Evolutionary conservation across 2,888 invertebrate species (phyloP), one percentile per base, ranked within the genome.

Genomic region (Dicyrtomina minuta): DNA sequence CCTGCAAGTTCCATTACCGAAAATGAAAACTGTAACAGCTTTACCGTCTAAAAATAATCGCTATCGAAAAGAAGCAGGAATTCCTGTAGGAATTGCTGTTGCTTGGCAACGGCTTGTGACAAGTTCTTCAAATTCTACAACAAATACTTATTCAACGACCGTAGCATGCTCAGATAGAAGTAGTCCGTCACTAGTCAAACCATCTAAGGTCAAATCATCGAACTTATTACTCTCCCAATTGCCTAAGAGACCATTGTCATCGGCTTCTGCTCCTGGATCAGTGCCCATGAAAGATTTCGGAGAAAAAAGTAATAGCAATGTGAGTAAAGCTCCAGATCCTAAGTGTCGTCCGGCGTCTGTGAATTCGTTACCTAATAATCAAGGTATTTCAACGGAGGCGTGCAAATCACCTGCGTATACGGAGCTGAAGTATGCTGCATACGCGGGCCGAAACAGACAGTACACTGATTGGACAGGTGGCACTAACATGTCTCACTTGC

Each of bases 31-130:
- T 56, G 24, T 56, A 22, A 53, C 33, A 13, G 39, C 43, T 15
- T 65, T 56, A 26, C 55, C 24, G 43, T 26, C 43, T 12, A 65
- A 65, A 41, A 65, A 53, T 43, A 55, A 55, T 65, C 33, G 65
- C 24, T 33, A 44, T 56, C 53, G 65, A 3, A 65, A 65, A 41
- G 65, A 65, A 43, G 39, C 65, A 20, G 56, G 33, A 43, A 77
- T 76, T 39, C 78, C 78, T 12, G 74, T 78, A 10, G 78, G 78
- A 8, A 78, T 77, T 68, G 78, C 77, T 17, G 78, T 77, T 15
- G 76, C 75, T 41, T 77, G 76, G 75, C 76, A 77, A 62, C 49
- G 78, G 20, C 71, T 72, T n/a, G 75, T 73, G 12, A 73, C 74
- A 15, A 76, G 70, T 49, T 61, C 72, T 51, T 43, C 61, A 24